Percentiles rank a stretch among this genome's conserved stretches.
Conservation (phyloP, 2,797 vertebrate genomes). For the Nannoperca obscura region DNA sequence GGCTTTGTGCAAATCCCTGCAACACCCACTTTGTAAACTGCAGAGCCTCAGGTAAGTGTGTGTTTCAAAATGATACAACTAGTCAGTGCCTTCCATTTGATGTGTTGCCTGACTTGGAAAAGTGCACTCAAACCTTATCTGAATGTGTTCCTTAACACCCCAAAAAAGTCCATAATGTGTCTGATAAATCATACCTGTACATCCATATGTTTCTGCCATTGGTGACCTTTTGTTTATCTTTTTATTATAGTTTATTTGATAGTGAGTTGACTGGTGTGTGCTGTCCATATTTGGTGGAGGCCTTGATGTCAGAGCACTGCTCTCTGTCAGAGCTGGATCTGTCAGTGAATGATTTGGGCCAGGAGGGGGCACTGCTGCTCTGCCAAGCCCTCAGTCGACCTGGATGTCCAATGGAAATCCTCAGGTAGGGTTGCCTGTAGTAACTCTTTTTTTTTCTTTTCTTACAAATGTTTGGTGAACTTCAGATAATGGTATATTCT, state of each 20-base stretch:
- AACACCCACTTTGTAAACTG: constrained; percentile 80
- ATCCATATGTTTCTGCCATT: background rate
- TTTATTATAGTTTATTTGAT: constrained; percentile 78
- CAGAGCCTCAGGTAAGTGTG: constrained; percentile 69
- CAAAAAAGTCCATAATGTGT: background rate
- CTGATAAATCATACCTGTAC: background rate
- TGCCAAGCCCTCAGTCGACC: constrained; percentile 82
- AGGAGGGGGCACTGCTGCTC: constrained; percentile 85
- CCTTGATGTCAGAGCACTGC: constrained; percentile 80
- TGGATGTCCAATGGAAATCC: constrained; percentile 79
- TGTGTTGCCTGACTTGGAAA: background rate
- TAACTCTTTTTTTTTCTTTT: background rate
- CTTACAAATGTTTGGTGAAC: background rate
- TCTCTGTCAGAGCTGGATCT: constrained; percentile 86
- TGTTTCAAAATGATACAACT: background rate
- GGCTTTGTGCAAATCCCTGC: constrained; percentile 80
- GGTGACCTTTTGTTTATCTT: background rate
- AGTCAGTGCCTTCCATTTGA: background rate
- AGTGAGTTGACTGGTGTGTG: constrained; percentile 76
- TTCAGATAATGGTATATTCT: constrained; percentile 8
- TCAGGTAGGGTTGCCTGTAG: constrained; percentile 63
- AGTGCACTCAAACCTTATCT: background rate
- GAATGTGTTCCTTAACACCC: background rate
- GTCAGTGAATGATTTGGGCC: constrained; percentile 86
- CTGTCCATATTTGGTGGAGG: constrained; percentile 77